Conservation (phyloP, 2,113 vertebrate genomes). For the Muntiacus reevesi region DNA sequence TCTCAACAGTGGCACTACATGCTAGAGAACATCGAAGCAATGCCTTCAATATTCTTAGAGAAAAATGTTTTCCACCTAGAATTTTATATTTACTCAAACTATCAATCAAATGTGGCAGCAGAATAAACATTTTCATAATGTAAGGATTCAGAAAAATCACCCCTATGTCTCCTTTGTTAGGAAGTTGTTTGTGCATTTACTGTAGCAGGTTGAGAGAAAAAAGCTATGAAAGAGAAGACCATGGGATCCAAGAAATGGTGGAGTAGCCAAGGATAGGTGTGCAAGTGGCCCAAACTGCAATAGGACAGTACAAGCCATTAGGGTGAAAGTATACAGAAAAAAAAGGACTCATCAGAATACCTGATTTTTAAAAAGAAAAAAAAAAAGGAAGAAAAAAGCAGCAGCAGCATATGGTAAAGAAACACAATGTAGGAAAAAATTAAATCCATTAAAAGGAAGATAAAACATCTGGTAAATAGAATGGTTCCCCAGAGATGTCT, state of each 20-base stretch:
- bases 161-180: neutral
- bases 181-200: neutral
- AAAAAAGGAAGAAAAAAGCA: neutral
- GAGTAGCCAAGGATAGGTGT: neutral
- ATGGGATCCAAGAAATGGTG: neutral
- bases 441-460: constrained; percentile 1
- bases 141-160: neutral
- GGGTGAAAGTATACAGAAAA: neutral
- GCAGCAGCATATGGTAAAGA: neutral
- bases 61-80: neutral
- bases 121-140: neutral
- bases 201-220: neutral
- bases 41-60: neutral
- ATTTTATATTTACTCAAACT: neutral
- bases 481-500: neutral
- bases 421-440: neutral
- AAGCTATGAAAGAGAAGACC: neutral
- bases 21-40: neutral
- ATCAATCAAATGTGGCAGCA: constrained; percentile 2
- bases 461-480: neutral
- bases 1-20: neutral
- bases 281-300: neutral
- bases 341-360: neutral
- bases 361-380: neutral
- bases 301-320: neutral